Evolutionary conservation across 2,888 invertebrate genomes (phyloP).

Genomic region (Rotaria socialis): DNA sequence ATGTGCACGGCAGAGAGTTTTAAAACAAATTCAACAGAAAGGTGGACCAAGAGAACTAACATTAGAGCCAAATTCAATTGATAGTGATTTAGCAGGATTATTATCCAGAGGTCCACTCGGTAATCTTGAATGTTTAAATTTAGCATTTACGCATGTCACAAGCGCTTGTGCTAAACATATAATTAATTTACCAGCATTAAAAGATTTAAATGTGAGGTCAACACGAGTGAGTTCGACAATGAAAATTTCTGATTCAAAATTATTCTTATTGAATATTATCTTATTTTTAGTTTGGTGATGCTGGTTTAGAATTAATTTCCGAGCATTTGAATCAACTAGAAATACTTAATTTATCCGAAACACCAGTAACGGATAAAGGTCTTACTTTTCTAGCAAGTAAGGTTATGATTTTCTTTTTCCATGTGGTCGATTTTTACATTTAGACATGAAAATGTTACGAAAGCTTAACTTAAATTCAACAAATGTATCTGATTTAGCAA

Average conservation of each 20-base stretch:
- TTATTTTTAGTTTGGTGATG: conserved; percentile 70
- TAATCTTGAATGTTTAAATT: conserved; percentile 73
- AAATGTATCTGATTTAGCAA: no score
- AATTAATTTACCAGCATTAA: conserved; percentile 73
- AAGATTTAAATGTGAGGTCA: conserved; percentile 76
- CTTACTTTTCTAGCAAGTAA: conserved; percentile 71
- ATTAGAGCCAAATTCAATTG: conserved; percentile 73
- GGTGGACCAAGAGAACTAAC: conserved; percentile 74
- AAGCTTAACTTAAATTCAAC: no score
- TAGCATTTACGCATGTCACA: conserved; percentile 77
- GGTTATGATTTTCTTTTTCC: conserved; percentile 48
- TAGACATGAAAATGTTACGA: no score
- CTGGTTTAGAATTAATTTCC: conserved; percentile 72
- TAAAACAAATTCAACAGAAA: conserved; percentile 67
- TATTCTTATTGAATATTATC: background rate
- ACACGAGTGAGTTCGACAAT: conserved; percentile 63
- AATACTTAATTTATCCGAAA: conserved; percentile 76
- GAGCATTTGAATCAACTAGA: conserved; percentile 74
- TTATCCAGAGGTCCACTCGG: conserved; percentile 72
- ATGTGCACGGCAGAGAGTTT: conserved; percentile 70
- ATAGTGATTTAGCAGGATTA: conserved; percentile 71
- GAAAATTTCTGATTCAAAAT: background rate
- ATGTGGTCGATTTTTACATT: background rate
- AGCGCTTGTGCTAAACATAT: conserved; percentile 75
- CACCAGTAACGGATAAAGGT: conserved; percentile 75